Percentiles rank a stretch among this genome's conserved stretches.
Evolutionary conservation across 1,140 invertebrate genomes (phyloP).

Genomic region (Magallana angulata): DNA sequence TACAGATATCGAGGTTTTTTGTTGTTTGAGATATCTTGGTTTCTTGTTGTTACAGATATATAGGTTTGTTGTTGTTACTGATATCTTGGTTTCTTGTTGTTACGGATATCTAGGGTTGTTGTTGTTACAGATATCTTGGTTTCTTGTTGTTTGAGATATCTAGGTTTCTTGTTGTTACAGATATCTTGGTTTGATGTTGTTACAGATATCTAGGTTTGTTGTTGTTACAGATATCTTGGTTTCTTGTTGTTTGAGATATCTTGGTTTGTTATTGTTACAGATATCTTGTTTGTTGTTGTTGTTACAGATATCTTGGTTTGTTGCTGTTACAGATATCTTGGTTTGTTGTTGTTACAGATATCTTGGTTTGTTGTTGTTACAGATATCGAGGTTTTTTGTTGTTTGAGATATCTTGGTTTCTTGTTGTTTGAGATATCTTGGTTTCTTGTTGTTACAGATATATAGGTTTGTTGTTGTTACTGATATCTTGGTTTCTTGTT

Average conservation of each 20-base stretch:
- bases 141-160: constrained; percentile 52
- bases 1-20: constrained; percentile 73
- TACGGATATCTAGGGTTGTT: constrained; percentile 73
- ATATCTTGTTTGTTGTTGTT: constrained; percentile 1
- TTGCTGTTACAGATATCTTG: constrained; percentile 55
- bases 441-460: no score
- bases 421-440: not conserved
- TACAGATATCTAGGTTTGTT: no score
- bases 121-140: constrained; percentile 53
- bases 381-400: no score
- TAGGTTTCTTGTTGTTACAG: constrained; percentile 60
- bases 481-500: constrained; percentile 44
- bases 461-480: constrained; percentile 37
- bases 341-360: constrained; percentile 66
- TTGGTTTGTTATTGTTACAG: constrained; percentile 66
- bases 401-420: no score
- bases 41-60: constrained; percentile 53
- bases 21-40: no score
- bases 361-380: no score
- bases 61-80: constrained; percentile 53
- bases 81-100: constrained; percentile 1
- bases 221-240: constrained; percentile 54
- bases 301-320: constrained; percentile 53
- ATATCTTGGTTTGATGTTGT: no score
- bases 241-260: constrained; percentile 66